Evolutionary conservation across 2,113 vertebrate species (phyloP), one percentile per base, ranked within the genome.

Genomic region (Xiphophorus maculatus): DNA sequence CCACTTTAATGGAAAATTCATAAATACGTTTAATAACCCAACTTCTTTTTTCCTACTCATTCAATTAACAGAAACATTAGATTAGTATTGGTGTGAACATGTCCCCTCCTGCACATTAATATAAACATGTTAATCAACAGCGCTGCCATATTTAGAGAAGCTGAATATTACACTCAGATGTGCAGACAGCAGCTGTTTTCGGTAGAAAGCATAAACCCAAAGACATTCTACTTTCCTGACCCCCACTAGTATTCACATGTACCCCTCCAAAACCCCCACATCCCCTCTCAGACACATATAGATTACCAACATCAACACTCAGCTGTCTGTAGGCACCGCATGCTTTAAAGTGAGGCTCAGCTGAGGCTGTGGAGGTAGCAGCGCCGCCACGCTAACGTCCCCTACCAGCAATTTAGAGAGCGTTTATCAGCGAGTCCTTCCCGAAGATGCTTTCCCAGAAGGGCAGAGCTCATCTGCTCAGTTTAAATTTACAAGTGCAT

Each of bases 151-250:
- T 63, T 77, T 70, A 66, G 37, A 15, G 27, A 60, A 4, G 4
- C 7, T 33, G 76, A 77, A 76, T 73, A 13, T 37, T 30, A 27
- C 42, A 64, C 42, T 69, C 54, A 44, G 79, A 86, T 67, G 25
- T 54, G 63, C 62, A 78, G 71, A 87, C 77, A 80, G 77, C 84
- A 90, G 86, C 80, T 87, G 84, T 69, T 67, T 64, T 51, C 75
- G 77, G 72, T 80, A 63, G 13, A 51, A 62, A 69, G n/a, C 62
- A 71, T 69, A 74, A 86, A 76, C 37, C n/a, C 27, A 17, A 66
- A 32, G 66, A 79, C 63, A 77, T 62, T 83, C 30, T 12, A 42
- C 80, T 58, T 69, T 44, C 73, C 28, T 22, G 27, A n/a, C 4
- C 62, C 62, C 7, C 3, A 33, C 9, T 4, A 1, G 2, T 60